phyloP scores from a whole-genome alignment of 1,140 invertebrate genomes.

The Drosophila varians region DNA sequence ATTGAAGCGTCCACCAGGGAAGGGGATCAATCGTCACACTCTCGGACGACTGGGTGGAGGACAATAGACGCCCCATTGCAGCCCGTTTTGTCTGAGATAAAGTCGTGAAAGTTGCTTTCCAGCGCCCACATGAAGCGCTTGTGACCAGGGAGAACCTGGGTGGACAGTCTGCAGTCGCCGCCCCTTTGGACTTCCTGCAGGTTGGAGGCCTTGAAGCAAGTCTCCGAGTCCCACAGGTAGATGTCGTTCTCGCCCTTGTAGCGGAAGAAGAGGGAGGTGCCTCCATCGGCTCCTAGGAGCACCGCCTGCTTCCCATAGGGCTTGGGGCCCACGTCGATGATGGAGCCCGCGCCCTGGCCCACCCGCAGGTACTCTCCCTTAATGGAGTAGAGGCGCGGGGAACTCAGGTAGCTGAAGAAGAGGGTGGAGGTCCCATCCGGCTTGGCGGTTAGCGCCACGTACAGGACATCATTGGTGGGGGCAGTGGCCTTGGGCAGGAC shows the following conservation, averaged over 20 bases:
- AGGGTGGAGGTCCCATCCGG: constrained; percentile 84
- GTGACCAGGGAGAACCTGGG: constrained; percentile 86
- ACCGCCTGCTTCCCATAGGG: constrained; percentile 85
- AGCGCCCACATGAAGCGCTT: constrained; percentile 86
- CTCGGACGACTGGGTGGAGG: constrained; percentile 85
- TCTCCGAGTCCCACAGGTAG: constrained; percentile 87
- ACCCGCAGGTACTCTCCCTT: constrained; percentile 84
- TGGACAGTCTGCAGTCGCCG: constrained; percentile 86
- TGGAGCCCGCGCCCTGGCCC: constrained; percentile 84
- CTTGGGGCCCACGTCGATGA: constrained; percentile 86
- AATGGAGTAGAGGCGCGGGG: constrained; percentile 85
- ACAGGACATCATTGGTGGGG: constrained; percentile 85
- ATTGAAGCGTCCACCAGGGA: neutral
- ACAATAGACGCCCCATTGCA: constrained; percentile 85
- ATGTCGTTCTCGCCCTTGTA: constrained; percentile 86
- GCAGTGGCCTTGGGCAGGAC: constrained; percentile 85
- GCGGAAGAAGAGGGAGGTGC: constrained; percentile 85
- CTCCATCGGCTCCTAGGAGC: constrained; percentile 86
- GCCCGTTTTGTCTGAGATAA: constrained; percentile 85
- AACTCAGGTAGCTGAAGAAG: constrained; percentile 86
- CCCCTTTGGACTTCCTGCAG: constrained; percentile 86
- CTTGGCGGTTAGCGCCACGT: constrained; percentile 85
- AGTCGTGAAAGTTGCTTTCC: constrained; percentile 88
- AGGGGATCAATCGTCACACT: constrained; percentile 69
- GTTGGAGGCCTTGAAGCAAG: constrained; percentile 85